These are phyloP conservation scores for Microctenopoma stevenorrisi DNA, from an alignment of 2,797 vertebrate species.

Conservation along the genomic window DNA sequence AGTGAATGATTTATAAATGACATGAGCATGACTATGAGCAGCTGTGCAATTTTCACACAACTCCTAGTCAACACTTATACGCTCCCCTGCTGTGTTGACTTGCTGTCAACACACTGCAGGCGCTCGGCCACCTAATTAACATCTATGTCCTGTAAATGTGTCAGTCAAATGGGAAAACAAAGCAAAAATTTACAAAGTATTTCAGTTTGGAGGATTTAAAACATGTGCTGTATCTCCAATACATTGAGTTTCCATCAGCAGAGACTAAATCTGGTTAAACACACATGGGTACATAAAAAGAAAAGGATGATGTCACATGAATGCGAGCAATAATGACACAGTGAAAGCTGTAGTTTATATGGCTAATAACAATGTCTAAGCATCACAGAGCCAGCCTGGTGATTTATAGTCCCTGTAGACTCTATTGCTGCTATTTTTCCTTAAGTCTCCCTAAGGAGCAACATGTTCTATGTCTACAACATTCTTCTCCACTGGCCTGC, in stretches of 20 bases:
- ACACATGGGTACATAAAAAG: slow-evolving; percentile 60
- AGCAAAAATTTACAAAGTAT: slow-evolving; percentile 31
- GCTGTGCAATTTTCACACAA: not conserved
- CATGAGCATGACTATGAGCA: not conserved
- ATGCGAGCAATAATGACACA: slow-evolving; percentile 68
- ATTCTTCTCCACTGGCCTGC: slow-evolving; percentile 49
- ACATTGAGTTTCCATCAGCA: slow-evolving; percentile 4
- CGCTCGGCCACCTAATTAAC: slow-evolving; percentile 58
- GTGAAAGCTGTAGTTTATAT: slow-evolving; percentile 74
- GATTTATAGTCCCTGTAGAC: slow-evolving; percentile 63
- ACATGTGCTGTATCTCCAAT: not conserved
- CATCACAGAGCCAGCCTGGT: slow-evolving; percentile 52
- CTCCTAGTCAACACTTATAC: slow-evolving; percentile 40
- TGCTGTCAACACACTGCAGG: slow-evolving; percentile 54
- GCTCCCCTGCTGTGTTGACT: slow-evolving; percentile 46
- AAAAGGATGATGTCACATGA: slow-evolving; percentile 50
- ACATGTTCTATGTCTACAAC: slow-evolving; percentile 46
- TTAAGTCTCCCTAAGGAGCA: slow-evolving; percentile 64
- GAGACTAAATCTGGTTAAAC: slow-evolving; percentile 24
- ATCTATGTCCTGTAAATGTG: slow-evolving; percentile 52
- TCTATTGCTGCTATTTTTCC: slow-evolving; percentile 66
- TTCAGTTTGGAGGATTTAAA: slow-evolving; percentile 33
- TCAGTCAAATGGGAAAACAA: slow-evolving; percentile 45
- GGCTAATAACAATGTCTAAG: slow-evolving; percentile 74
- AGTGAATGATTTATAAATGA: not conserved